Evolutionary conservation across 2,113 vertebrate species (phyloP), one percentile per base, ranked within the genome.

Genomic region (Oncorhynchus tshawytscha): DNA sequence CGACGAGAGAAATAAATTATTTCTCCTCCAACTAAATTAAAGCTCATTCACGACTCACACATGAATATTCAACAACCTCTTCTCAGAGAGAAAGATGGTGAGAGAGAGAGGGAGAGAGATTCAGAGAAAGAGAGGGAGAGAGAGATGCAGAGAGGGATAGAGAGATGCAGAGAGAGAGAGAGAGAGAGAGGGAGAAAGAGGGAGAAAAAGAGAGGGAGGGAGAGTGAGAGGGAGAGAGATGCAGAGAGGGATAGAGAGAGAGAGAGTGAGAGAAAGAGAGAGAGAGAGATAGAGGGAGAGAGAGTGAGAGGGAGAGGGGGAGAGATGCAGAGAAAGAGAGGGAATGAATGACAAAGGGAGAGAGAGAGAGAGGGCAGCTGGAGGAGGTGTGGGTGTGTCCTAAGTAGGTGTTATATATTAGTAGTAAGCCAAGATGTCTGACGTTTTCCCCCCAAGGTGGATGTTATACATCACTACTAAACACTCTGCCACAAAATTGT

Each of bases 401-500:
- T n/a, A 11, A 64, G 60, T 25, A 11, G 22, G 60, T 24, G 60
- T 64, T 24, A n/a, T 64, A n/a, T 16, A 64, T 64, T 9, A 22
- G 60, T n/a, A 1, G 49, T 54, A 54, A 18, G 13, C n/a, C 18
- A 62, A 62, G n/a, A 22, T 24, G 59, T 62, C 59, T 9, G 59
- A n/a, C 18, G 1, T 7, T 13, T 62, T 22, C 18, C 59, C 59
- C 59, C n/a, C 18, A 62, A 62, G 59, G 59, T 20, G n/a, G 59
- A 1, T 8, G 59, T 62, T 22, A 62, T 62, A 8, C 7, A 62
- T 60, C 15, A 62, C 13, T 22, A n/a, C 20, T 22, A 62, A 62
- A 62, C 9, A 8, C 9, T 22, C 59, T 9, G 81, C 76, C 69
- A 80, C 72, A 78, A 74, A 75, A 67, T 51, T 22, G 34, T 31